Evolutionary conservation across 2,888 invertebrate genomes (phyloP).

Genomic region (Xanthorhoe designata): DNA sequence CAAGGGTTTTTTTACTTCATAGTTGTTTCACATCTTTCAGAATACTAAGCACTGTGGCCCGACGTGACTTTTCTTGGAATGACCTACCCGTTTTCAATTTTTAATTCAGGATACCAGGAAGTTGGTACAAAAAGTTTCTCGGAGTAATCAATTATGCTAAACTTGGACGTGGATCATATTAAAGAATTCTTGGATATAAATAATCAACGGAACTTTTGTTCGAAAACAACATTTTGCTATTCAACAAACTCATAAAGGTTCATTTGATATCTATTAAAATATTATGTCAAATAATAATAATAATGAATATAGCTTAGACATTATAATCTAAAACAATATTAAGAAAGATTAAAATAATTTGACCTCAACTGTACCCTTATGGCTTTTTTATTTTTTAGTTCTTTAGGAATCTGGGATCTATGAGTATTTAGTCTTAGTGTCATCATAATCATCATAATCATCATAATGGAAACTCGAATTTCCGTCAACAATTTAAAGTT

Average conservation of each 20-base stretch:
- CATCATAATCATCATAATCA: too few relatives aligned
- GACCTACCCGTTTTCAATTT: slow-evolving; percentile 12
- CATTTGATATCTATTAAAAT: too few relatives aligned
- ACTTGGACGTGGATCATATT: not conserved
- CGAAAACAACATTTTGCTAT: not conserved
- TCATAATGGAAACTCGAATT: too few relatives aligned
- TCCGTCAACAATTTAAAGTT: not conserved
- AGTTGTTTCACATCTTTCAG: slow-evolving; percentile 33
- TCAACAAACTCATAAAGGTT: not conserved
- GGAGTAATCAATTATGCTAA: not conserved
- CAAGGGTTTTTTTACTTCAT: slow-evolving; percentile 34
- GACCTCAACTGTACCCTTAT: too few relatives aligned
- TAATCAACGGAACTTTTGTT: not conserved
- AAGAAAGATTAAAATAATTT: too few relatives aligned
- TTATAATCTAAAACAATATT: too few relatives aligned
- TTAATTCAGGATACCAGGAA: not conserved
- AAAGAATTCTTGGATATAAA: not conserved
- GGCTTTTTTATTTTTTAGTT: too few relatives aligned
- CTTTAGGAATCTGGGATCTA: too few relatives aligned
- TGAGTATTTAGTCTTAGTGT: too few relatives aligned
- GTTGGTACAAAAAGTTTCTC: not conserved
- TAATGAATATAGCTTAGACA: too few relatives aligned
- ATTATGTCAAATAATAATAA: too few relatives aligned
- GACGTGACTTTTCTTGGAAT: slow-evolving; percentile 29
- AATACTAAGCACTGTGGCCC: slow-evolving; percentile 33